These are phyloP conservation scores for Gymnocephalus cernua DNA, from an alignment of 2,113 vertebrate species.

Conservation along the genomic window DNA sequence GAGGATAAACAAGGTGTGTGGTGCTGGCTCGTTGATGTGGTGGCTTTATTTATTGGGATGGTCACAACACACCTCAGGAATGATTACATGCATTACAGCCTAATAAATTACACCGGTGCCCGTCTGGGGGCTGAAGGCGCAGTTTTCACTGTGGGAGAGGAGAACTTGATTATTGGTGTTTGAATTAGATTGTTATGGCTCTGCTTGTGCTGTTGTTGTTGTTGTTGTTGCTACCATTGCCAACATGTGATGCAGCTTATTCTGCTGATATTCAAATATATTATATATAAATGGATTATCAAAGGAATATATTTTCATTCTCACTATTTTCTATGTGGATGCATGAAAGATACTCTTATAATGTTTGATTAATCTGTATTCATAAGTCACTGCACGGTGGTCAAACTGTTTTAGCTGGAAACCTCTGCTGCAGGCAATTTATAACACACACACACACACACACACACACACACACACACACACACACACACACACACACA, in stretches of 20 bases:
- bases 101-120: constrained; percentile 40
- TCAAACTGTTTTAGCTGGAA: constrained; percentile 17
- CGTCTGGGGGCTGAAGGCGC: constrained; percentile 31
- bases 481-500: not conserved
- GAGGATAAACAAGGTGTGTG: not conserved
- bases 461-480: not conserved
- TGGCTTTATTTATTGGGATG: constrained; percentile 28
- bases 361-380: constrained; percentile 14
- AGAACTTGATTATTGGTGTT: constrained; percentile 55
- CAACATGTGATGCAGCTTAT: not conserved
- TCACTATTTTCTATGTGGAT: not conserved
- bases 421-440: constrained; percentile 50
- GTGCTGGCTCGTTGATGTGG: not conserved
- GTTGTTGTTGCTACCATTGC: constrained; percentile 1
- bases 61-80: constrained; percentile 42
- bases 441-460: not conserved
- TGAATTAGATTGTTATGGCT: constrained; percentile 30
- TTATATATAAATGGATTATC: constrained; percentile 2
- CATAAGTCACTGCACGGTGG: not conserved
- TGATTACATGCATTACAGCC: constrained; percentile 45
- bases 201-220: constrained; percentile 9
- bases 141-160: constrained; percentile 22
- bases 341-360: not conserved
- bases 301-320: not conserved
- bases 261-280: too few species aligned